Percentiles rank a stretch among this genome's conserved stretches.
Evolutionary conservation across 2,113 vertebrate species (phyloP).

Genomic region (Gnathonemus echidnorhynchus): DNA sequence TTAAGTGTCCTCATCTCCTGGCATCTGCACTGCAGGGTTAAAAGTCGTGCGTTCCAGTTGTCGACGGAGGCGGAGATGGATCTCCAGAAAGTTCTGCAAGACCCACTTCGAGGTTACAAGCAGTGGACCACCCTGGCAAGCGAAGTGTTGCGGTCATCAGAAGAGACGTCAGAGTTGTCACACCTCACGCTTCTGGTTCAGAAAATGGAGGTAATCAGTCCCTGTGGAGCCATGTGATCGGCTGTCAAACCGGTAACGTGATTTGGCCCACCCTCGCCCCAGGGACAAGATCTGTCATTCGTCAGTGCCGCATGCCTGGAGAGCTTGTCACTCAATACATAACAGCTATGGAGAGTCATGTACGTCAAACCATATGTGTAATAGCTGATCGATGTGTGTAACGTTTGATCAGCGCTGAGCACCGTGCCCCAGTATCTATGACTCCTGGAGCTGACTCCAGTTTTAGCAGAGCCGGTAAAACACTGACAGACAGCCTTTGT

Average conservation of each 20-base stretch:
- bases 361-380: not conserved
- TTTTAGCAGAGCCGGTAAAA: not conserved
- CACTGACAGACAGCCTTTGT: no score
- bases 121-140: constrained; percentile 68
- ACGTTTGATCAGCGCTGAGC: not conserved
- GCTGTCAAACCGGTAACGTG: not conserved
- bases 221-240: not conserved
- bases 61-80: constrained; percentile 53
- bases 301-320: not conserved
- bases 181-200: constrained; percentile 63
- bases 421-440: not conserved
- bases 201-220: constrained; percentile 71
- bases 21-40: constrained; percentile 61
- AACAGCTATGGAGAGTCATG: not conserved
- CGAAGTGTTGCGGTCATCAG: constrained; percentile 64
- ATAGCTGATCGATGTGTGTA: not conserved
- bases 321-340: not conserved
- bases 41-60: constrained; percentile 60
- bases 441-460: not conserved
- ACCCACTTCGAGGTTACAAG: constrained; percentile 63
- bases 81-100: constrained; percentile 65
- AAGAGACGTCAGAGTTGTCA: constrained; percentile 60
- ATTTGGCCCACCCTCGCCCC: not conserved
- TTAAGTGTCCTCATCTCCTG: not conserved
- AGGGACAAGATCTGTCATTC: not conserved